Evolutionary conservation across 2,797 vertebrate genomes (phyloP), one percentile per base, ranked within the genome.

Genomic region (Etheostoma perlongum): DNA sequence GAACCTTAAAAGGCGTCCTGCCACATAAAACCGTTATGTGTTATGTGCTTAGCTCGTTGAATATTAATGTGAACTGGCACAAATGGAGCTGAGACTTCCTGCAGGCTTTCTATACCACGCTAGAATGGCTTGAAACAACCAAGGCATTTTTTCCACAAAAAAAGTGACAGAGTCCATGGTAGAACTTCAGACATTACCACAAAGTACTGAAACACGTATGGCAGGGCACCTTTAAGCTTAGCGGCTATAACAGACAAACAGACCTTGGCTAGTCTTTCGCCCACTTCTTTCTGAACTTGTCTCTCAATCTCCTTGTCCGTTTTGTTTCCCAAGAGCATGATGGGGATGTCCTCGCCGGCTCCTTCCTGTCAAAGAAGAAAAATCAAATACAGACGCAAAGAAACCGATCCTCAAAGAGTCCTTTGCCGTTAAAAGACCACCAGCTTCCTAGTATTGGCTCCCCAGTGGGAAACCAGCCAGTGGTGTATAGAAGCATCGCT

Each of bases 321-420:
- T 94, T 99, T 99, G 88, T 99, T 99, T 46, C 96, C 98, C 83
- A 99, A 42, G 68, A 99, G 93, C 93, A 98, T 95, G 80, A 97
- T 87, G 58, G 97, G 93, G 76, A 98, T 91, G 14, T 93, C 94
- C 47, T 96, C 96, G 19, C 95, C 97, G 1, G 96, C 90, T 6
- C 95, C 93, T 42, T 99, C 97, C 98, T 99, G 84, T 13, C 8
- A 53, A 62, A 65, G 44, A 89, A 83, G 8, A 85, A 76, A 15
- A 81, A 8, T 16, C 1, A 67, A 27, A 61, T 1, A 1, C 19
- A 48, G 52, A 66, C 4, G n/a, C 27, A 44, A 23, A 25, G 8
- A 46, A 11, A 36, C n/a, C 6, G 3, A 33, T 54, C 13, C 53
- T 55, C 6, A 74, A 23, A 21, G 27, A 49, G 46, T 46, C 40